Evolutionary conservation across 2,113 vertebrate species (phyloP).

Genomic region (Alethe diademata): DNA sequence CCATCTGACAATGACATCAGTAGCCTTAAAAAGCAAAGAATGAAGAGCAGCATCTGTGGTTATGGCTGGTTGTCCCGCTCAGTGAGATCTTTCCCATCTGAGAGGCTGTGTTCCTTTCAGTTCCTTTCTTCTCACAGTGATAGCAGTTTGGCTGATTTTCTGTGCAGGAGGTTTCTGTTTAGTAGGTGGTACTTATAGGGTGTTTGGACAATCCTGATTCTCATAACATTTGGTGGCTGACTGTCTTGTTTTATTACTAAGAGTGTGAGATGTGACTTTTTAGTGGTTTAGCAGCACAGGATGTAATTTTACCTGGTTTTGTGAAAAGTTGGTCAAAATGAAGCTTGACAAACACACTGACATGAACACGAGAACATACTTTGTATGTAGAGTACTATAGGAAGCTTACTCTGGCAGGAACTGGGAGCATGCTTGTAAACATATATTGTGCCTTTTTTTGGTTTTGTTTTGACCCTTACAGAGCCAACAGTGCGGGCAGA

Average conservation of each 20-base stretch:
- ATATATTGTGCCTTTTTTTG: not conserved
- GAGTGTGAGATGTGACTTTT: not conserved
- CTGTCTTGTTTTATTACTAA: not conserved
- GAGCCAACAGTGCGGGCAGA: slow-evolving; percentile 89
- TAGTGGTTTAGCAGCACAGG: not conserved
- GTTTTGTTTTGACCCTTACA: slow-evolving; percentile 39
- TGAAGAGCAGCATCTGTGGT: not conserved
- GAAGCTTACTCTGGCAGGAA: not conserved
- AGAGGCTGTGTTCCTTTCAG: not conserved
- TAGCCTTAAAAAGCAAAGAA: not conserved
- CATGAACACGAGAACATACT: not conserved
- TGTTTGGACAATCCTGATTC: not conserved
- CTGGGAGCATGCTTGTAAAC: not conserved
- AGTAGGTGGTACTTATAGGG: not conserved
- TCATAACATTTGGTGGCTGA: not conserved
- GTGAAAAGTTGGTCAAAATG: not conserved
- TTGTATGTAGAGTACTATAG: not conserved
- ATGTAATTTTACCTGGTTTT: not conserved
- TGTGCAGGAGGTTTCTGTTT: not conserved
- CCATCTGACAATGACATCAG: not conserved
- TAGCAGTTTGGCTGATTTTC: not conserved
- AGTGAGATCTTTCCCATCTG: accelerated
- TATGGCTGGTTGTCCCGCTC: not conserved
- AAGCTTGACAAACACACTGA: not conserved
- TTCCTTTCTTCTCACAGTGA: not conserved